Percentiles rank a stretch among this genome's conserved stretches.
phyloP scores from a whole-genome alignment of 2,888 invertebrate species.

The Tenthredo scrophulariae region DNA sequence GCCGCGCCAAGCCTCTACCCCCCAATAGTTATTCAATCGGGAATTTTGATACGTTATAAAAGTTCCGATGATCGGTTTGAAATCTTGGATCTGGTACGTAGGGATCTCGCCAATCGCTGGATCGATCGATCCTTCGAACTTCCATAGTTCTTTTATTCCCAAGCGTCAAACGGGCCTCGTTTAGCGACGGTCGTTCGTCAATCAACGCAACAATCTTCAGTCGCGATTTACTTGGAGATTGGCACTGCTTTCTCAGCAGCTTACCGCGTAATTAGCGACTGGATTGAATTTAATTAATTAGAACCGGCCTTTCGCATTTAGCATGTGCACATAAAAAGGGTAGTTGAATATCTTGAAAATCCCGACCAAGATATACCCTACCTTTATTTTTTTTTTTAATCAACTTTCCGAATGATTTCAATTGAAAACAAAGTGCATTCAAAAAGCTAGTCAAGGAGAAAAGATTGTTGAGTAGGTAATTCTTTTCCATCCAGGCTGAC shows the following conservation, averaged over 20 bases:
- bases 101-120: constrained; percentile 24
- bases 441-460: constrained; percentile 37
- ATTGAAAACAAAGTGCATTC: not conserved
- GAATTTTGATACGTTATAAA: not conserved
- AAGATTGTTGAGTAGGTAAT: constrained; percentile 51
- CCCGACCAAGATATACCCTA: not conserved
- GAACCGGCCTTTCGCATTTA: constrained; percentile 21
- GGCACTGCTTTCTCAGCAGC: constrained; percentile 13
- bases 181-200: constrained; percentile 61
- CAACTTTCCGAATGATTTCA: not conserved
- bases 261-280: constrained; percentile 55
- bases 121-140: constrained; percentile 47
- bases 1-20: not conserved
- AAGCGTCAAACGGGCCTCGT: constrained; percentile 47
- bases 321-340: constrained; percentile 12
- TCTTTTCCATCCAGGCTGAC: constrained; percentile 50
- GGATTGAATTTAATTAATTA: constrained; percentile 58
- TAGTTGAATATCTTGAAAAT: not conserved
- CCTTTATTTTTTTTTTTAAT: not conserved
- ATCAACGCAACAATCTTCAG: constrained; percentile 55
- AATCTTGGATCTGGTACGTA: constrained; percentile 17
- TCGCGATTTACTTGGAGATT: constrained; percentile 45
- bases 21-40: constrained; percentile 26
- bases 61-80: constrained; percentile 44
- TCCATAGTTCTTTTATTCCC: constrained; percentile 50